Percentiles rank a stretch among this genome's conserved stretches.
Conservation (phyloP, 2,113 vertebrate genomes). For the Sula dactylatra region DNA sequence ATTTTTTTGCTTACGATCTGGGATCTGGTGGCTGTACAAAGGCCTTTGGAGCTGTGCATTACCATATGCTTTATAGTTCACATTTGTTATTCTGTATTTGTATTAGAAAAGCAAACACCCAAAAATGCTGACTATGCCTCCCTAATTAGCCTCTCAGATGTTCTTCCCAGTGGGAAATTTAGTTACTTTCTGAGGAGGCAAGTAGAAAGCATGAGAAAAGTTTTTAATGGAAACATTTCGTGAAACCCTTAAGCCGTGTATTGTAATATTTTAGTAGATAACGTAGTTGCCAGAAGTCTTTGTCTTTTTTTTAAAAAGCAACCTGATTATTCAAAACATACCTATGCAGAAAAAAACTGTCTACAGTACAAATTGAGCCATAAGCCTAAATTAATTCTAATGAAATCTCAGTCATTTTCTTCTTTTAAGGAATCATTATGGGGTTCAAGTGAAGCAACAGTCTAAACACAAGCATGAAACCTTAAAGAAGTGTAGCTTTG, state of each 20-base stretch:
- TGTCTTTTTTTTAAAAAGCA: neutral
- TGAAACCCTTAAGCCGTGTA: neutral
- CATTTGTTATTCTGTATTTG: neutral
- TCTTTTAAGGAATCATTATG: neutral
- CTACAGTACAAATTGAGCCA: neutral
- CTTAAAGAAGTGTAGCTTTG: neutral
- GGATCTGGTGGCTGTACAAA: neutral
- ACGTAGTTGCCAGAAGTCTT: neutral
- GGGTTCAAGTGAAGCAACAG: neutral
- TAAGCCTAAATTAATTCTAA: neutral
- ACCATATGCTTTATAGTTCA: neutral
- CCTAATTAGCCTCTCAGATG: neutral
- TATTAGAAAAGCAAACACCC: conserved; percentile 18
- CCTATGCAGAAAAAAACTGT: neutral
- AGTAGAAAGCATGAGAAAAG: neutral
- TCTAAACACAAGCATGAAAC: neutral
- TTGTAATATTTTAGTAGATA: neutral
- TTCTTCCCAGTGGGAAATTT: neutral
- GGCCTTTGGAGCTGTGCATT: neutral
- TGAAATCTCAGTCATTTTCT: neutral
- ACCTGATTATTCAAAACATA: neutral
- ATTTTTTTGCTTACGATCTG: neutral
- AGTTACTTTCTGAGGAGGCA: neutral
- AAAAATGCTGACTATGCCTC: neutral
- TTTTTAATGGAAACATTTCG: neutral